These are phyloP conservation scores for Sebastes reedi DNA, from an alignment of 2,797 vertebrate species.

Conservation along the genomic window DNA sequence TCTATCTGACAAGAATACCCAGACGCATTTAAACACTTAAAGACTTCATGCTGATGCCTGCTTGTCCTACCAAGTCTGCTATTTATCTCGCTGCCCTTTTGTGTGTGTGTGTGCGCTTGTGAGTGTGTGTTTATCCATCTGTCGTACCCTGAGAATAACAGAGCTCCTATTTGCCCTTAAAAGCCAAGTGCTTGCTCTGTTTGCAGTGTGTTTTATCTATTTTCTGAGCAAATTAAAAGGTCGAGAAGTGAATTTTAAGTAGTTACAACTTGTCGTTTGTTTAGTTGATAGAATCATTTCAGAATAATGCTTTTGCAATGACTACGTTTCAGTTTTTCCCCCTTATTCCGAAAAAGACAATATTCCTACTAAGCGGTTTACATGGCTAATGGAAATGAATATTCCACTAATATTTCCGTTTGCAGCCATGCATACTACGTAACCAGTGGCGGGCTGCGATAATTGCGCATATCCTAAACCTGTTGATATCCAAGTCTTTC, in stretches of 20 bases:
- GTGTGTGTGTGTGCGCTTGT: background rate
- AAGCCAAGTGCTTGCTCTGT: slow-evolving; percentile 7
- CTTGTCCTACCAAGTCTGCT: slow-evolving; percentile 16
- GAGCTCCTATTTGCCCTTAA: slow-evolving; percentile 16
- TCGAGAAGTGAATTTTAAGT: background rate
- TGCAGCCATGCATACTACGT: background rate
- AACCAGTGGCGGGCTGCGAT: background rate
- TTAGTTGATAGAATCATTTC: background rate
- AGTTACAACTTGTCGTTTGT: background rate
- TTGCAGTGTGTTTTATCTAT: slow-evolving; percentile 9
- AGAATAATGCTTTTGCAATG: background rate
- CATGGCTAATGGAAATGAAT: background rate
- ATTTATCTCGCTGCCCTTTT: slow-evolving; percentile 3
- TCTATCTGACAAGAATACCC: slow-evolving; percentile 47
- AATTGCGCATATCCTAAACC: background rate
- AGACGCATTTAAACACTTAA: slow-evolving; percentile 54
- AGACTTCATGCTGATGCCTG: slow-evolving; percentile 9
- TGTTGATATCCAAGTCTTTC: background rate
- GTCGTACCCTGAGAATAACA: slow-evolving; percentile 2
- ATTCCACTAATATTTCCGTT: too few species aligned
- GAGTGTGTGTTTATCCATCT: slow-evolving; percentile 13
- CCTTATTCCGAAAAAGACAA: background rate
- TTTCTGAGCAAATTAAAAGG: background rate
- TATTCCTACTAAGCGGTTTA: background rate
- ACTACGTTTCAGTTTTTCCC: background rate